Evolutionary conservation across 2,888 invertebrate genomes (phyloP), one percentile per base, ranked within the genome.

Genomic region (Exephanes ischioxanthus): DNA sequence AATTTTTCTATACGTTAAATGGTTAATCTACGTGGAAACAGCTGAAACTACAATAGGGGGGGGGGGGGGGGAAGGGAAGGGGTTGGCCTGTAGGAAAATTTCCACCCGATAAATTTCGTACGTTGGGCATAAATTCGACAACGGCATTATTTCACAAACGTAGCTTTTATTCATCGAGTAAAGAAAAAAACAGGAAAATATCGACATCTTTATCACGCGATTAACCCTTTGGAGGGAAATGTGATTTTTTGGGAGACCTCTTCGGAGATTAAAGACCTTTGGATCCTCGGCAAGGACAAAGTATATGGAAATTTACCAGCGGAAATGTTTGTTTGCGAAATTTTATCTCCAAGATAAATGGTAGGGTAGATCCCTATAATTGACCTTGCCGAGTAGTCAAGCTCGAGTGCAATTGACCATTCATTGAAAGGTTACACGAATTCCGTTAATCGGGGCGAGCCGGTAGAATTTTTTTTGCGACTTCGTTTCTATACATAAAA

Each of bases 201-300:
- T 80, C 80, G 80, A 80, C 80, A 73, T 80, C 45, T 80, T 80
- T 55, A 58, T 73, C 67, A 73, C 67, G 80, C 26, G 51, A 55
- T 73, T 63, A 51, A 63, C 63, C 30, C 16, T 63, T 63, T 16
- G 16, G 16, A 33, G 61, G 30, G 11, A 41, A 61, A 3, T 4
- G 7, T 16, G 6, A 16, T 63, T 63, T 33, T 30, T 63, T 5
- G 22, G 30, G 3, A n/a, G n/a, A 7, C 1, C 7, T 48, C 16
- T 4, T 48, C 45, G 45, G 45, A 30, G 63, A 16, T 63, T 14
- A 30, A 33, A 33, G n/a, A 48, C 16, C 5, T 33, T 16, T n/a
- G 63, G 3, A 63, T 14, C 63, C 16, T 41, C 33, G 63, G 58
- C 16, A 33, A n/a, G 3, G 33, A 33, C 30, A 16, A 33, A 16